Conservation (phyloP, 1,140 invertebrate genomes). For the Piezodorus guildinii region DNA sequence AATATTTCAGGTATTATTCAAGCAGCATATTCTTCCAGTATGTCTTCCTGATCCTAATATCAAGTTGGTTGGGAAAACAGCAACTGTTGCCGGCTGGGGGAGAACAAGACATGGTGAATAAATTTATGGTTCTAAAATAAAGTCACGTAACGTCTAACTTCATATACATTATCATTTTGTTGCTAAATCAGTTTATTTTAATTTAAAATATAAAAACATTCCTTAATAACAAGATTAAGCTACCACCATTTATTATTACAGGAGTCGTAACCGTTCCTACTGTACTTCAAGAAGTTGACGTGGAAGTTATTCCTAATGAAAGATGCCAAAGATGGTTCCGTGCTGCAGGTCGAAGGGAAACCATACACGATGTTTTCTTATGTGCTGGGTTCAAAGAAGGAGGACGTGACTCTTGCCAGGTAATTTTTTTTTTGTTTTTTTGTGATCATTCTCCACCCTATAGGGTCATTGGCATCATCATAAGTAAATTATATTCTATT, state of each 20-base stretch:
- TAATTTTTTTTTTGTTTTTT: slow-evolving; percentile 28
- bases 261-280: slow-evolving; percentile 36
- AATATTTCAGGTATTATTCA: slow-evolving; percentile 42
- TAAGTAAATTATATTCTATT: no score
- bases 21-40: slow-evolving; percentile 81
- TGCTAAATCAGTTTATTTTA: no score
- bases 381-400: slow-evolving; percentile 86
- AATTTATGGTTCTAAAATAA: neutral
- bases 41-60: slow-evolving; percentile 61
- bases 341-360: slow-evolving; percentile 74
- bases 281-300: slow-evolving; percentile 51
- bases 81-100: slow-evolving; percentile 84
- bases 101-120: slow-evolving; percentile 62
- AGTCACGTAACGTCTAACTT: no score
- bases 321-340: slow-evolving; percentile 84
- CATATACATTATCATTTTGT: no score
- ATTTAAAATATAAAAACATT: neutral
- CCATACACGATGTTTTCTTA: slow-evolving; percentile 84
- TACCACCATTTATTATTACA: slow-evolving; percentile 17
- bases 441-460: no score
- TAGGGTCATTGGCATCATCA: no score
- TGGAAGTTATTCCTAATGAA: slow-evolving; percentile 83
- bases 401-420: slow-evolving; percentile 43
- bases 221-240: no score
- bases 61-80: slow-evolving; percentile 68